Conservation (phyloP, 2,888 invertebrate species). For the Exocentrus adspersus region DNA sequence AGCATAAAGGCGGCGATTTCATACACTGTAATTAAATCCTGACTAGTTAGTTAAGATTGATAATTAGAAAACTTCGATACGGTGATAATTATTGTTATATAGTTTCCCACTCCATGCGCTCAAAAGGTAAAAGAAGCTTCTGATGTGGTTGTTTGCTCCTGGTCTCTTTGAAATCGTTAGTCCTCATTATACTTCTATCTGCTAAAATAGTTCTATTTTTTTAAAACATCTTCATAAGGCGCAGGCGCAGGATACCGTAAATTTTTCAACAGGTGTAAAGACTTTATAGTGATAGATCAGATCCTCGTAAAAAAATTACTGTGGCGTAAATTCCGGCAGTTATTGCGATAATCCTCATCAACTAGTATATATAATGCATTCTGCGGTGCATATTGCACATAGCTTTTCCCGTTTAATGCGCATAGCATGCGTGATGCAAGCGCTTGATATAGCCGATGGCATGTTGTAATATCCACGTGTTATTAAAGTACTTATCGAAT, state of each 20-base stretch:
- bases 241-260: no score
- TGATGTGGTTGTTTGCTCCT: no score
- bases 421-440: conserved; percentile 17
- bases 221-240: no score
- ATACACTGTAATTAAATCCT: not conserved
- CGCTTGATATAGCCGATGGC: conserved; percentile 17
- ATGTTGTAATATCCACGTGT: conserved; percentile 22
- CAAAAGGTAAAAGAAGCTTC: no score
- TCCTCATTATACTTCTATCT: no score
- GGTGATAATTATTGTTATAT: no score
- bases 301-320: no score
- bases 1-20: not conserved
- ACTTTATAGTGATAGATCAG: conserved; percentile 1
- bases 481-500: conserved; percentile 20
- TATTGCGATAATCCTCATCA: conserved; percentile 21
- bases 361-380: conserved; percentile 19
- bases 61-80: not conserved
- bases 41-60: not conserved
- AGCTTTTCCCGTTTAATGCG: conserved; percentile 20
- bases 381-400: conserved; percentile 28
- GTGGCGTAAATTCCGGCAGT: not conserved
- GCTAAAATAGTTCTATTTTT: no score
- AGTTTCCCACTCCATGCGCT: not conserved
- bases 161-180: no score
- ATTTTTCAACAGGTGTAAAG: not conserved